Evolutionary conservation across 2,888 invertebrate species (phyloP).

Genomic region (Anorthoa munda): DNA sequence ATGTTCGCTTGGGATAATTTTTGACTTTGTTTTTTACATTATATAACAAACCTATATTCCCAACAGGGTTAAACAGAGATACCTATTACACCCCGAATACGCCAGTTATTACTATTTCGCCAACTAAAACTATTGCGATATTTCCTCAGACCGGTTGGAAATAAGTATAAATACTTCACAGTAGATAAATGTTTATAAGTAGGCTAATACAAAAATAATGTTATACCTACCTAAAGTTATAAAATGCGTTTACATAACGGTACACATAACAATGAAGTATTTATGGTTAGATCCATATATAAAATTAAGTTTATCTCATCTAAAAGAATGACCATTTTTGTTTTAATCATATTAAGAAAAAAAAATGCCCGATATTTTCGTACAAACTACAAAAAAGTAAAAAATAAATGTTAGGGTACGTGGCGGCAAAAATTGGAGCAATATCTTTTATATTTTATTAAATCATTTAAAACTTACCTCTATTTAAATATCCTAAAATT

Average conservation of each 20-base stretch:
- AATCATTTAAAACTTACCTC: slow-evolving; percentile 44
- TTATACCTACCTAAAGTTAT: too few relatives aligned
- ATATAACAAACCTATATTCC: too few relatives aligned
- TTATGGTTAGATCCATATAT: background rate
- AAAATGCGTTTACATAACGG: too few relatives aligned
- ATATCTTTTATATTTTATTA: background rate
- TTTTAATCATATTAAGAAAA: background rate
- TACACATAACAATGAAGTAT: background rate
- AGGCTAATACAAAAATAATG: background rate
- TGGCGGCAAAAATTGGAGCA: background rate
- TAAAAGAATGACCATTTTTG: too few relatives aligned
- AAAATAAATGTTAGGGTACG: background rate
- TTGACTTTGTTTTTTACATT: too few relatives aligned
- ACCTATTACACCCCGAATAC: too few relatives aligned
- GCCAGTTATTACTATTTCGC: background rate
- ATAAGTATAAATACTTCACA: background rate
- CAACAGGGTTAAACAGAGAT: too few relatives aligned
- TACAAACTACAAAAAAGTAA: background rate
- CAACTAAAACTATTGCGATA: background rate
- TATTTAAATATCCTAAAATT: slow-evolving; percentile 52
- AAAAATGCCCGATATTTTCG: background rate
- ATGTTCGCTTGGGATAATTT: too few relatives aligned
- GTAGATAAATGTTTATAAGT: background rate
- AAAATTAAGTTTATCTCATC: too few relatives aligned
- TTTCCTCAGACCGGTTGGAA: background rate